Percentiles rank a stretch among this genome's conserved stretches.
Evolutionary conservation across 2,113 vertebrate genomes (phyloP).

Genomic region (Prinia subflava): DNA sequence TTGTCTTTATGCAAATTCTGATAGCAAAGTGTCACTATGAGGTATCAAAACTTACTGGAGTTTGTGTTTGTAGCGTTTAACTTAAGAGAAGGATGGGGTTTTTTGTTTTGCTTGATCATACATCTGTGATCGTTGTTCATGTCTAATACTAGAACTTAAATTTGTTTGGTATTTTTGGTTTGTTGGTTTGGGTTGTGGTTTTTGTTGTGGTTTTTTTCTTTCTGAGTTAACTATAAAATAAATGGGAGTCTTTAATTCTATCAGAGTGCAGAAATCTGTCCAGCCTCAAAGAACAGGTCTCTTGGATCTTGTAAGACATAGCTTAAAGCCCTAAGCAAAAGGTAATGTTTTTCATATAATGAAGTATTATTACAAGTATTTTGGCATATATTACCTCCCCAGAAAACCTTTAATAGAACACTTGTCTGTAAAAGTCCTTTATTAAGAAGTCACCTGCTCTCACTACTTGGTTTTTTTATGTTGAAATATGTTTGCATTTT

Average conservation of each 20-base stretch:
- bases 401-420: neutral
- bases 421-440: neutral
- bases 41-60: neutral
- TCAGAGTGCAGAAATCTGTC: neutral
- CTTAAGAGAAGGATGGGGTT: rapidly evolving
- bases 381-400: neutral
- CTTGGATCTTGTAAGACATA: neutral
- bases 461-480: neutral
- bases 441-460: neutral
- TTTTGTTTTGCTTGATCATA: neutral
- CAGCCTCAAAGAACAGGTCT: neutral
- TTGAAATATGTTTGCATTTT: neutral
- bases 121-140: neutral
- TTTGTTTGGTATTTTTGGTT: neutral
- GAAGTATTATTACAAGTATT: neutral
- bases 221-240: neutral
- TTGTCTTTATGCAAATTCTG: neutral
- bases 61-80: neutral
- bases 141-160: neutral
- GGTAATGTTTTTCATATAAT: neutral
- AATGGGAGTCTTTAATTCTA: neutral
- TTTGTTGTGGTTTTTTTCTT: neutral
- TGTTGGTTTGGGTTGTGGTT: neutral
- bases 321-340: neutral
- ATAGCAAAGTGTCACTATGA: neutral